phyloP scores from a whole-genome alignment of 2,888 invertebrate genomes.

The Chouioia cunea region DNA sequence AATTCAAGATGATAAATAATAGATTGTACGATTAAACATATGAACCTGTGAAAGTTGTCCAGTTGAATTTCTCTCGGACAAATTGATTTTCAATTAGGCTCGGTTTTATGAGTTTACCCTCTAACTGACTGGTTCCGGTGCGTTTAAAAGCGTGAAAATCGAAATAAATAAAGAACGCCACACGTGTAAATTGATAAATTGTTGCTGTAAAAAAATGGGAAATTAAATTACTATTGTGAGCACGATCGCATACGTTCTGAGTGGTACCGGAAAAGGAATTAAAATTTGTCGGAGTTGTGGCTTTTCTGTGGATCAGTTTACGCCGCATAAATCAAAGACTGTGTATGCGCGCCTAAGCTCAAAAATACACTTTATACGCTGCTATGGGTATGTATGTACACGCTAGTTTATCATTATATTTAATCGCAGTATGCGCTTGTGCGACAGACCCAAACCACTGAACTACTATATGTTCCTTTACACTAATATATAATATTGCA shows the following conservation, averaged over 20 bases:
- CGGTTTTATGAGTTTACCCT: neutral
- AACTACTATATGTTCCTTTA: constrained; percentile 2
- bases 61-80: neutral
- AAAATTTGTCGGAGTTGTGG: neutral
- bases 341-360: too few species aligned
- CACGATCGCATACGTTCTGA: neutral
- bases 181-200: neutral
- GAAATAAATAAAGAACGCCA: constrained; percentile 17
- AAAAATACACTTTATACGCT: too few species aligned
- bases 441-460: constrained; percentile 14
- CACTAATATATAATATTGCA: too few species aligned
- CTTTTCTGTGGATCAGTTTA: too few species aligned
- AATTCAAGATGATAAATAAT: too few species aligned
- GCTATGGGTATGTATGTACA: too few species aligned
- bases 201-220: neutral
- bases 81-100: constrained; percentile 24
- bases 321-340: too few species aligned
- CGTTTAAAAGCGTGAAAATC: constrained; percentile 3
- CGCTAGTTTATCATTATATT: constrained; percentile 27
- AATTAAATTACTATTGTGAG: constrained; percentile 5
- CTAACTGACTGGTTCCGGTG: neutral
- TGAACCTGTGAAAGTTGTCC: too few species aligned
- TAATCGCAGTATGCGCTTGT: constrained; percentile 10
- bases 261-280: neutral
- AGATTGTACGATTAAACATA: too few species aligned